Evolutionary conservation across 2,113 vertebrate genomes (phyloP), one percentile per base, ranked within the genome.

Genomic region (Collichthys lucidus): DNA sequence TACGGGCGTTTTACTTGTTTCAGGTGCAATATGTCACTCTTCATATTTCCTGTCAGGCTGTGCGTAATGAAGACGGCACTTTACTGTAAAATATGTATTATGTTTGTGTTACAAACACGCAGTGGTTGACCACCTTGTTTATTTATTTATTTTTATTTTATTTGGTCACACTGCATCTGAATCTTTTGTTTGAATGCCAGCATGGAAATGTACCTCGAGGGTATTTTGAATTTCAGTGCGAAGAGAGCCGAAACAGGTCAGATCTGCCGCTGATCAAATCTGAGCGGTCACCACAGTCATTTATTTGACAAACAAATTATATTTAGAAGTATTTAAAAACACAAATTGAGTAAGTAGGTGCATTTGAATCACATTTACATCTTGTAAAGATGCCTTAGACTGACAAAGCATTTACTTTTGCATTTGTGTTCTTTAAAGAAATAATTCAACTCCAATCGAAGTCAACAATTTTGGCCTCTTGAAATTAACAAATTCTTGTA

Each of bases 21-120:
- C 74, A 74, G 82, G 82, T 82, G 73, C 80, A 86, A 80, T 64
- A 73, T 71, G 75, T 69, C 55, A 53, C 26, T 56, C 77, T 75
- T 87, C 72, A 47, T 62, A 76, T 80, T 61, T 87, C 24, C 64
- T 49, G 31, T 75, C 63, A 63, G 57, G 40, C 46, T n/a, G 46
- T 79, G 80, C 80, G 22, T 79, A 16, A 88, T 82, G 68, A 76
- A 77, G 75, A 82, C 22, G 42, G 91, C 92, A 92, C 86, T 93
- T 94, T 92, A 92, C 8, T 82, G 82, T 87, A 74, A 87, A 80
- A 87, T 76, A 31, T 61, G 22, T 68, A 61, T 77, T 53, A 42
- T 66, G 47, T 77, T 69, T 82, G 7, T 60, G 19, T 46, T 73
- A 24, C 52, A 57, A 52, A 79, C 52, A 52, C 50, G 68, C 62